Evolutionary conservation across 2,113 vertebrate genomes (phyloP).

Genomic region (Climacteris rufus): DNA sequence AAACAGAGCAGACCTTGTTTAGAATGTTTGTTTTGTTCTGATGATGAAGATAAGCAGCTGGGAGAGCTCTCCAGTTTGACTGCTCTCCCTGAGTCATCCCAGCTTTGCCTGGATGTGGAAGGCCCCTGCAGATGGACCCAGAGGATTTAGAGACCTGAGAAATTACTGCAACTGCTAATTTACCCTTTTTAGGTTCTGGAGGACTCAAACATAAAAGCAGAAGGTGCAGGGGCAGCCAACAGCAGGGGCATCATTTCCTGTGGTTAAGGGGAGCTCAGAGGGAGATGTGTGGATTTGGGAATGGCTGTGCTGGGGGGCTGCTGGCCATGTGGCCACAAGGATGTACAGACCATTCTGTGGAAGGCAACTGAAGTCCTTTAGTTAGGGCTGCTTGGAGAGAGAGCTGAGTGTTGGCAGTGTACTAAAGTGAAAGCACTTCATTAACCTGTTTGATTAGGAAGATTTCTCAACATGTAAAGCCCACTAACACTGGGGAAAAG

Average conservation of each 20-base stretch:
- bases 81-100: not conserved
- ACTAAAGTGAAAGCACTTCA: not conserved
- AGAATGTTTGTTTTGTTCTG: not conserved
- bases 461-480: not conserved
- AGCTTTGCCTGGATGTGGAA: not conserved
- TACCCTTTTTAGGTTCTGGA: not conserved
- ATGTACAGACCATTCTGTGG: not conserved
- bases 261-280: not conserved
- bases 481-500: not conserved
- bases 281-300: not conserved
- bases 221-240: not conserved
- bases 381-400: not conserved
- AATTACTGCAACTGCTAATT: not conserved
- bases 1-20: constrained; percentile 1
- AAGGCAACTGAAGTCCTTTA: not conserved
- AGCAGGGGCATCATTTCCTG: accelerated
- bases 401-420: not conserved
- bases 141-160: not conserved
- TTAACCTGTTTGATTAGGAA: not conserved
- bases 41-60: constrained; percentile 39
- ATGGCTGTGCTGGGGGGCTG: not conserved
- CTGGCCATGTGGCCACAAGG: not conserved
- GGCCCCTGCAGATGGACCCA: not conserved
- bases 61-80: not conserved
- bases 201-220: not conserved